phyloP scores from a whole-genome alignment of 1,140 invertebrate species.

The Scaptomyza hsui region DNA sequence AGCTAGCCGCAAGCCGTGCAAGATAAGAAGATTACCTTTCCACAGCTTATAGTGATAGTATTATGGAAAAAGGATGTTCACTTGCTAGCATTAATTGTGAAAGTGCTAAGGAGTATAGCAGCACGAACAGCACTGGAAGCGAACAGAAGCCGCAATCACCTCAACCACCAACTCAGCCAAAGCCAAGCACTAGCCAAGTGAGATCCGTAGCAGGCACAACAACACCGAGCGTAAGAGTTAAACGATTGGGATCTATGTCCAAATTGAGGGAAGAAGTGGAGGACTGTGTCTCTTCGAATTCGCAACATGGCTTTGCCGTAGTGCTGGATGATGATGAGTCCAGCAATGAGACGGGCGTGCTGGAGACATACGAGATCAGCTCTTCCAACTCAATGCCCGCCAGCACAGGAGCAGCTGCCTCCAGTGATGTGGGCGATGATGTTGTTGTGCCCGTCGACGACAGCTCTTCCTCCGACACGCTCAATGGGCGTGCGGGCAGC shows the following conservation, averaged over 20 bases:
- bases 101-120: slow-evolving; percentile 45
- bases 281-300: slow-evolving; percentile 72
- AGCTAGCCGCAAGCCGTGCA: slow-evolving; percentile 10
- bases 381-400: slow-evolving; percentile 77
- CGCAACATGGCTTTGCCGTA: slow-evolving; percentile 77
- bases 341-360: slow-evolving; percentile 60
- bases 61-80: slow-evolving; percentile 78
- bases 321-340: slow-evolving; percentile 77
- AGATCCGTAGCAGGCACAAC: background rate
- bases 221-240: slow-evolving; percentile 18
- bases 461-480: slow-evolving; percentile 72
- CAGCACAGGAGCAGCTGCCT: slow-evolving; percentile 47
- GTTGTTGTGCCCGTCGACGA: slow-evolving; percentile 73
- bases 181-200: slow-evolving; percentile 60
- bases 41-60: slow-evolving; percentile 42
- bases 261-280: slow-evolving; percentile 73
- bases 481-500: slow-evolving; percentile 40
- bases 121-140: background rate
- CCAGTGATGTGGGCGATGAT: slow-evolving; percentile 29
- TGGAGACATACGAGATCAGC: slow-evolving; percentile 75
- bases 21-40: slow-evolving; percentile 12
- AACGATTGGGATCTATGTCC: slow-evolving; percentile 69
- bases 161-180: slow-evolving; percentile 19
- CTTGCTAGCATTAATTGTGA: slow-evolving; percentile 59
- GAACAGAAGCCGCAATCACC: slow-evolving; percentile 13